These are phyloP conservation scores for Shargacucullia verbasci DNA, from an alignment of 2,888 invertebrate genomes.

Conservation along the genomic window DNA sequence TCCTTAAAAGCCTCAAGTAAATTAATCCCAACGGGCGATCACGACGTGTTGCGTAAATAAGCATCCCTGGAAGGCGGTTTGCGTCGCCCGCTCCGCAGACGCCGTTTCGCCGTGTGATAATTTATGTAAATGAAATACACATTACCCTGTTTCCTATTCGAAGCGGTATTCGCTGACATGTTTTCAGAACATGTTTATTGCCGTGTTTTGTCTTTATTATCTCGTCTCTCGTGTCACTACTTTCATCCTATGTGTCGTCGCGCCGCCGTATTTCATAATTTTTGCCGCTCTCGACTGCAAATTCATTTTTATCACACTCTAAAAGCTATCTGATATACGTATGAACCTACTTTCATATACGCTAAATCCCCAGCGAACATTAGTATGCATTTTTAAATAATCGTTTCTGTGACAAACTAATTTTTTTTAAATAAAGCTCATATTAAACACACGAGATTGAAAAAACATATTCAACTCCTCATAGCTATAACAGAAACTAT, in stretches of 20 bases:
- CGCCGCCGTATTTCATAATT: slow-evolving; percentile 71
- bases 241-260: slow-evolving; percentile 61
- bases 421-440: slow-evolving; percentile 45
- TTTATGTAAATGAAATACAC: slow-evolving; percentile 87
- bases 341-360: slow-evolving; percentile 27
- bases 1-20: slow-evolving; percentile 71
- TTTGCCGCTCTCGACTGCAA: slow-evolving; percentile 63
- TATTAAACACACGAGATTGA: slow-evolving; percentile 64
- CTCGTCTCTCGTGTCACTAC: slow-evolving; percentile 75
- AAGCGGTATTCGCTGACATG: slow-evolving; percentile 68
- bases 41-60: slow-evolving; percentile 79
- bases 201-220: slow-evolving; percentile 83
- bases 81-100: slow-evolving; percentile 67
- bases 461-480: slow-evolving; percentile 71
- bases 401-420: slow-evolving; percentile 21
- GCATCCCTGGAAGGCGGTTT: slow-evolving; percentile 65
- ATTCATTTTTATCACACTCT: slow-evolving; percentile 69
- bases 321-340: slow-evolving; percentile 69
- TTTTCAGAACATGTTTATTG: slow-evolving; percentile 81
- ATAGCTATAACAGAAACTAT: slow-evolving; percentile 67
- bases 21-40: slow-evolving; percentile 77
- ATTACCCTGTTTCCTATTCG: slow-evolving; percentile 82
- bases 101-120: slow-evolving; percentile 78
- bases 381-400: slow-evolving; percentile 58
- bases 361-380: slow-evolving; percentile 57